Conservation (phyloP, 2,113 vertebrate species). For the Clupea harengus region DNA sequence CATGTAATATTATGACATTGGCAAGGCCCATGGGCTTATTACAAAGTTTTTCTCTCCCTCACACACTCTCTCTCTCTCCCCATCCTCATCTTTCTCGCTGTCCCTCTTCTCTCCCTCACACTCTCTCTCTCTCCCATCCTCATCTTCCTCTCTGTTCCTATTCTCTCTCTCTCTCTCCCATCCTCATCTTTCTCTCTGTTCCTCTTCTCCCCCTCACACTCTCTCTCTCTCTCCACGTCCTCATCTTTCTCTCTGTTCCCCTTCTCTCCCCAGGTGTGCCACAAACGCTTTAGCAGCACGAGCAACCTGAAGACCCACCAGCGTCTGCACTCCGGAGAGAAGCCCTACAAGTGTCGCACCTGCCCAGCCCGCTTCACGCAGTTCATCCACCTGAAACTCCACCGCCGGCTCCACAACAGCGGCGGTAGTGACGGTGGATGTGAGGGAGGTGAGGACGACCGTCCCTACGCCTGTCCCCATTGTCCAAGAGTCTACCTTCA, state of each 20-base stretch:
- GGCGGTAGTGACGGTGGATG: background rate
- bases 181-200: too few species aligned
- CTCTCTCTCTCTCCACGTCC: too few species aligned
- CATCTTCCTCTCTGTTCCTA: too few species aligned
- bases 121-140: background rate
- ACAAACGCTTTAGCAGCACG: constrained; percentile 92
- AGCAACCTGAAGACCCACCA: constrained; percentile 96
- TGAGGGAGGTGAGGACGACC: constrained; percentile 63
- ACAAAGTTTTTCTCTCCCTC: too few species aligned
- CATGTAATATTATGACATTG: too few species aligned
- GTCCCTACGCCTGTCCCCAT: constrained; percentile 82
- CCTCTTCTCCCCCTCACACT: too few species aligned
- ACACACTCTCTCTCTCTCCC: too few species aligned
- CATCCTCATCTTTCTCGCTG: too few species aligned
- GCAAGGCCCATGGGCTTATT: too few species aligned
- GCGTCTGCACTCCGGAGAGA: constrained; percentile 77
- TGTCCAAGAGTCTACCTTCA: constrained; percentile 91
- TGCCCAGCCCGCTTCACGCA: constrained; percentile 92
- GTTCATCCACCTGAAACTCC: constrained; percentile 90
- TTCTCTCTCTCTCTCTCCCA: too few species aligned
- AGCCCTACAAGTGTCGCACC: constrained; percentile 86
- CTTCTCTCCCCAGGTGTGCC: constrained; percentile 77
- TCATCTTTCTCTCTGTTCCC: background rate
- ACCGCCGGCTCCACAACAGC: constrained; percentile 85
- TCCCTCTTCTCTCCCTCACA: background rate